Percentiles rank a stretch among this genome's conserved stretches.
Evolutionary conservation across 2,888 invertebrate genomes (phyloP).

Genomic region (Acleris laterana): DNA sequence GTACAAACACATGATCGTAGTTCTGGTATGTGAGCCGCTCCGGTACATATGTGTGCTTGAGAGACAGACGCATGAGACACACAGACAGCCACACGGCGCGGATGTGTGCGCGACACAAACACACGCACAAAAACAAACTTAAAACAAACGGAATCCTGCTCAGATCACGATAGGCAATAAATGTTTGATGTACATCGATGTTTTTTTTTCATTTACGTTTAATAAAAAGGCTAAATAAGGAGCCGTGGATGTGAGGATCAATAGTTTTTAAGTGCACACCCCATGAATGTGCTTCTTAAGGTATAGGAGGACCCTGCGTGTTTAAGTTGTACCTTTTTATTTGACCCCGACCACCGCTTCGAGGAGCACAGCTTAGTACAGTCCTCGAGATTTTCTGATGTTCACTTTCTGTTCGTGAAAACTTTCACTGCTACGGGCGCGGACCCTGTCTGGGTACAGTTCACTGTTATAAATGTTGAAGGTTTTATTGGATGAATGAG

Average conservation of each 20-base stretch:
- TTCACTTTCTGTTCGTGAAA: constrained; percentile 58
- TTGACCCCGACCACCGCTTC: constrained; percentile 70
- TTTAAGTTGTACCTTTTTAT: constrained; percentile 66
- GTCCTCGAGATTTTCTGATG: constrained; percentile 61
- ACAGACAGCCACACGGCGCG: constrained; percentile 60
- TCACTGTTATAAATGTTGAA: no score
- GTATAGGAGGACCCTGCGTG: constrained; percentile 73
- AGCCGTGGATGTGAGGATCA: constrained; percentile 71
- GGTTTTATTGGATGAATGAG: no score
- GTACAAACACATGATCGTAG: constrained; percentile 47
- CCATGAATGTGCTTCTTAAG: constrained; percentile 83
- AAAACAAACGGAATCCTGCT: constrained; percentile 37
- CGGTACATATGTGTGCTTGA: constrained; percentile 76
- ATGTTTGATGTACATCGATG: constrained; percentile 60
- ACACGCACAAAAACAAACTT: constrained; percentile 52
- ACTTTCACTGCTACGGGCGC: constrained; percentile 60
- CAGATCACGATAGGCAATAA: constrained; percentile 46
- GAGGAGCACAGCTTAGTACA: constrained; percentile 78
- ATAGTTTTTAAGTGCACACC: constrained; percentile 78
- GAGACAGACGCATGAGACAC: constrained; percentile 66
- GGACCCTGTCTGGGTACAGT: constrained; percentile 52
- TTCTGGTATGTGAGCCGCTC: constrained; percentile 83
- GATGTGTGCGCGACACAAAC: constrained; percentile 51
- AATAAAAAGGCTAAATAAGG: constrained; percentile 51
- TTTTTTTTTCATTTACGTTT: constrained; percentile 47